phyloP scores from a whole-genome alignment of 2,797 vertebrate genomes.

The Leucoraja ocellata region DNA sequence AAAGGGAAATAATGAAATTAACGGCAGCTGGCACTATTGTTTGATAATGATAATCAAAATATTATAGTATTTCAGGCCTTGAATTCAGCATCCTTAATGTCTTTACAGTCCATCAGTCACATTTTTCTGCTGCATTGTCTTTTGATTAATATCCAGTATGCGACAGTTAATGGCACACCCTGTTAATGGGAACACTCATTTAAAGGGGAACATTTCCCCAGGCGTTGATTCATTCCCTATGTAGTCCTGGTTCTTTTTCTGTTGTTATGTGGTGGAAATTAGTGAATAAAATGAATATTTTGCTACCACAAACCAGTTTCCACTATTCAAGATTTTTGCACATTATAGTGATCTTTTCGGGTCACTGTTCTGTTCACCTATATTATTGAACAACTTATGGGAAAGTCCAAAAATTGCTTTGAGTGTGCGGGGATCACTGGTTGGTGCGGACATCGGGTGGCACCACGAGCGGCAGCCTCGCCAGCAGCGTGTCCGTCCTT shows the following conservation, averaged over 20 bases:
- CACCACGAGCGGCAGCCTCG: too few species aligned
- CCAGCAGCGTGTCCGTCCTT: too few species aligned
- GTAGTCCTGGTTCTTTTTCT: background rate
- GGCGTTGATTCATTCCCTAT: slow-evolving; percentile 18
- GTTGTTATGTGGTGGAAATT: background rate
- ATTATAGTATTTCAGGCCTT: slow-evolving; percentile 33
- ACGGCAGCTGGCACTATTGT: slow-evolving; percentile 21
- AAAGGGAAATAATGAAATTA: background rate
- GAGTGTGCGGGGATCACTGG: too few species aligned
- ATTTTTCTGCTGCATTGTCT: slow-evolving; percentile 38
- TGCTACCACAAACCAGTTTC: background rate
- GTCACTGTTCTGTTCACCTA: background rate
- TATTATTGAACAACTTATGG: background rate
- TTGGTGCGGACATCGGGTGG: too few species aligned
- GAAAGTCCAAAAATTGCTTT: background rate
- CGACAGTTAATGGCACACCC: slow-evolving; percentile 30
- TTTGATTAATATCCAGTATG: slow-evolving; percentile 37
- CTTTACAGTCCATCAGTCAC: slow-evolving; percentile 37
- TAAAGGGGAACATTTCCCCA: slow-evolving; percentile 36
- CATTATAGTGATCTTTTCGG: background rate
- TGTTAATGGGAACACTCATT: slow-evolving; percentile 39
- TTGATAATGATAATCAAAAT: slow-evolving; percentile 36
- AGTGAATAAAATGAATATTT: slow-evolving; percentile 5
- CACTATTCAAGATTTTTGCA: background rate
- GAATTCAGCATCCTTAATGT: slow-evolving; percentile 1